phyloP scores from a whole-genome alignment of 2,113 vertebrate genomes.

The Pterocles burchelli region DNA sequence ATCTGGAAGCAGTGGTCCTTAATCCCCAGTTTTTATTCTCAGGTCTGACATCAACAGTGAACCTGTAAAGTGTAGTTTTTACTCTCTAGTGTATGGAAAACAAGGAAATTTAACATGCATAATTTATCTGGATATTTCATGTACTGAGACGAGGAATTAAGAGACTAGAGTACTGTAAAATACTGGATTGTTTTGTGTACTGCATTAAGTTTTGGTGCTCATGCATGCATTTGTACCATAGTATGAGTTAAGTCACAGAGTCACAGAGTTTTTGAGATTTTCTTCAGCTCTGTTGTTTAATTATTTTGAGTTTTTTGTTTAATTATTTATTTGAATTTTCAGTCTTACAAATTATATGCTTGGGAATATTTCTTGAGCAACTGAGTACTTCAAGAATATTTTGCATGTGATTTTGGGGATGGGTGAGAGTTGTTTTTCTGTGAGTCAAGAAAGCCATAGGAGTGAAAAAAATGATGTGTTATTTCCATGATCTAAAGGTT shows the following conservation, averaged over 20 bases:
- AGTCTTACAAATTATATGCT: background rate
- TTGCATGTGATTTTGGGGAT: background rate
- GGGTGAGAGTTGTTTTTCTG: background rate
- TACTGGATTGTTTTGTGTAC: background rate
- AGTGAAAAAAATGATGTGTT: conserved; percentile 80
- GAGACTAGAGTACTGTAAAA: background rate
- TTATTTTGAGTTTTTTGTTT: background rate
- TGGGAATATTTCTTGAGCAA: background rate
- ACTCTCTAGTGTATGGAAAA: background rate
- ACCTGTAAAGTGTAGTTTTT: background rate
- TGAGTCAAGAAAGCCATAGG: conserved; percentile 20
- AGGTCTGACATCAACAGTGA: background rate
- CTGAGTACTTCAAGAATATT: background rate
- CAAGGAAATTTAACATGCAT: background rate
- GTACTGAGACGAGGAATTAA: background rate
- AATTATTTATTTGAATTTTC: background rate
- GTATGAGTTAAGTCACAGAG: background rate
- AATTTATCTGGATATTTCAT: background rate
- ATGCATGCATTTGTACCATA: background rate
- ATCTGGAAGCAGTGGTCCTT: background rate
- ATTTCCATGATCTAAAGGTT: conserved; percentile 79
- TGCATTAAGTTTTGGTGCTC: background rate
- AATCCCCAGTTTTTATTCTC: background rate
- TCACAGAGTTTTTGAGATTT: background rate
- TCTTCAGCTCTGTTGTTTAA: background rate